A percentile compares a stretch with the other conserved stretches of the same genome.
These are phyloP conservation scores for Callospermophilus lateralis DNA, from an alignment of 2,113 vertebrate genomes.

Conservation along the genomic window DNA sequence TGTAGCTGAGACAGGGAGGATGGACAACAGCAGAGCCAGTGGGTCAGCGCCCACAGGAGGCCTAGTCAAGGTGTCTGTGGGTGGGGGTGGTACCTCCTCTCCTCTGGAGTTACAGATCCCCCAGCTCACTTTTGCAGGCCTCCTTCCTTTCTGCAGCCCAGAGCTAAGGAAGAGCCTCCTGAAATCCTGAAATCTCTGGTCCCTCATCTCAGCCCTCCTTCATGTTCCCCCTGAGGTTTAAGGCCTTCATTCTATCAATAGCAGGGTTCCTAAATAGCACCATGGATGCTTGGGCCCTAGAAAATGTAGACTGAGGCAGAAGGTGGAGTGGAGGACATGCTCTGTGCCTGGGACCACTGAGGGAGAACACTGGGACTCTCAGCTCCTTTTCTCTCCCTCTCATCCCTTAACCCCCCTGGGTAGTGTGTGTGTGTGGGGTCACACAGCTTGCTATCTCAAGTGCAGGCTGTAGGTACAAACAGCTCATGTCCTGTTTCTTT, in stretches of 20 bases:
- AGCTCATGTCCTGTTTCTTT: too few species aligned
- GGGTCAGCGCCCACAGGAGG: neutral
- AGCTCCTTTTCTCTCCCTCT: neutral
- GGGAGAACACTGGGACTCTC: neutral
- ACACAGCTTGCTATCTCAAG: neutral
- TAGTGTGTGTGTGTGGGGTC: neutral
- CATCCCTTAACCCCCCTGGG: neutral
- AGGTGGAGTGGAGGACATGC: too few species aligned
- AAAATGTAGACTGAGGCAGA: neutral
- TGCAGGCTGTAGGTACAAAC: too few species aligned
- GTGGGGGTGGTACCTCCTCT: neutral
- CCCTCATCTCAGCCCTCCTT: neutral
- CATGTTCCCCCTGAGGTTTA: neutral
- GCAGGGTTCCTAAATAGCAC: neutral
- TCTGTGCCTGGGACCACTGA: neutral
- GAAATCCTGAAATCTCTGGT: neutral
- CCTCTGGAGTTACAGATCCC: neutral
- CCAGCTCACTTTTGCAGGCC: neutral
- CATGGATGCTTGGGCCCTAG: neutral
- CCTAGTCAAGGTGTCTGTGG: fast-evolving
- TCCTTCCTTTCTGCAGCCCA: neutral
- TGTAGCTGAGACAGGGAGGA: neutral
- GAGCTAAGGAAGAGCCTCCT: neutral
- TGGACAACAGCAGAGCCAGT: neutral
- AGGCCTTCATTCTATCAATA: neutral